Percentiles rank a stretch among this genome's conserved stretches.
phyloP scores from a whole-genome alignment of 2,888 invertebrate genomes.

The Phorcus lineatus region DNA sequence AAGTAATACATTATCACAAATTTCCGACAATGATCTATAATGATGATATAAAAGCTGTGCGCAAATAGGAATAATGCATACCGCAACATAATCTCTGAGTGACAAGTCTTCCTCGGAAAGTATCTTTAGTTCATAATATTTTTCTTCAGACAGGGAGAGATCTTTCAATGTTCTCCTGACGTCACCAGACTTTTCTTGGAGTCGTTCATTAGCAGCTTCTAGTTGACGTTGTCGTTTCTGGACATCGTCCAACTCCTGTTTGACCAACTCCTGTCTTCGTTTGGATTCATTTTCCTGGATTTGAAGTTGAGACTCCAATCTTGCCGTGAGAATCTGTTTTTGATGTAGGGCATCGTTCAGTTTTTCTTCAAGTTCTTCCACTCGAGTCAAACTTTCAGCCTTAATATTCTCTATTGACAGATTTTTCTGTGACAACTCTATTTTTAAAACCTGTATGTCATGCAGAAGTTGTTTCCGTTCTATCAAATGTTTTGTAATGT shows the following conservation, averaged over 20 bases:
- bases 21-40: too few species aligned
- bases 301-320: conserved; percentile 54
- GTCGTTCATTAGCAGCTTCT: conserved; percentile 72
- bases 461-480: conserved; percentile 74
- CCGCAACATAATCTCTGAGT: conserved; percentile 73
- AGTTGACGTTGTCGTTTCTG: conserved; percentile 70
- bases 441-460: conserved; percentile 74
- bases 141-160: conserved; percentile 70
- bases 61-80: conserved; percentile 44
- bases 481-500: conserved; percentile 70
- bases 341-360: conserved; percentile 73
- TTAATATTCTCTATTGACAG: conserved; percentile 73
- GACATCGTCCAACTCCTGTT: conserved; percentile 71
- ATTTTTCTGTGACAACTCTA: conserved; percentile 74
- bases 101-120: conserved; percentile 69
- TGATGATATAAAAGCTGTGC: too few species aligned
- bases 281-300: conserved; percentile 73
- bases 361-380: conserved; percentile 75
- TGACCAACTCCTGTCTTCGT: conserved; percentile 67
- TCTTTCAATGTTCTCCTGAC: conserved; percentile 68
- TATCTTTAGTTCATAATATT: conserved; percentile 67
- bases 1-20: too few species aligned
- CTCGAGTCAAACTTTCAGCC: conserved; percentile 70
- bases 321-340: conserved; percentile 70
- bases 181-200: conserved; percentile 73